Evolutionary conservation across 1,140 invertebrate genomes (phyloP), one percentile per base, ranked within the genome.

Genomic region (Oryctes rhinoceros): DNA sequence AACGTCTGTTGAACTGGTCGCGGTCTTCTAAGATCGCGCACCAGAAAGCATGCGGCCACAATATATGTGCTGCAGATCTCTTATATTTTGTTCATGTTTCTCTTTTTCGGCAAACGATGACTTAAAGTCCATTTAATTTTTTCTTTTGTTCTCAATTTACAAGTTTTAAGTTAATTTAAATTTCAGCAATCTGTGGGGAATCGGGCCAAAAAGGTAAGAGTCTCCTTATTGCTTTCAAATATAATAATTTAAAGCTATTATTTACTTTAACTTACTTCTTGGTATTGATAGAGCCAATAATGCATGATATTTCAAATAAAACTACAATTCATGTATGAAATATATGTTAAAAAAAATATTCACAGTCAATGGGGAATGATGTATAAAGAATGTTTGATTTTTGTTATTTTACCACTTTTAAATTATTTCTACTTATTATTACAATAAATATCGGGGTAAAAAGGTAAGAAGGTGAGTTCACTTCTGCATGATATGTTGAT

Each of bases 1-100:
- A 49, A n/a, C 48, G 47, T 49, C 75, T 76, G 75, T 49, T 47
- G 13, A 44, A 24, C 15, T 76, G 75, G 75, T 76, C 13, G 15
- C 67, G 75, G 75, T 24, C 75, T 11, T 76, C 44, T 15, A 20
- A 48, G 44, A 37, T 3, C 47, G 39, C 11, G 37, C 10, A 37
- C 7, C 24, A 35, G 4, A 37, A 71, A 71, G 10, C 65, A 71
- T 71, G 65, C 13, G 65, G 20, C 37, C 65, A 30, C 18, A n/a
- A 59, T 18, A 53, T 59, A n/a, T 18, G 13, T 59, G 6, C 65
- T 13, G 65, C 10, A 1, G 15, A 71, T 71, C 10, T 71, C 35
- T 71, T 9, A 71, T 30, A 11, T 71, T 71, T 71, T 71, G 65
- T 5, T 71, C 35, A 5, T 30, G 6, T 71, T 71, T 18, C 4